Conservation (phyloP, 1,140 invertebrate genomes). For the Drosophila miranda region DNA sequence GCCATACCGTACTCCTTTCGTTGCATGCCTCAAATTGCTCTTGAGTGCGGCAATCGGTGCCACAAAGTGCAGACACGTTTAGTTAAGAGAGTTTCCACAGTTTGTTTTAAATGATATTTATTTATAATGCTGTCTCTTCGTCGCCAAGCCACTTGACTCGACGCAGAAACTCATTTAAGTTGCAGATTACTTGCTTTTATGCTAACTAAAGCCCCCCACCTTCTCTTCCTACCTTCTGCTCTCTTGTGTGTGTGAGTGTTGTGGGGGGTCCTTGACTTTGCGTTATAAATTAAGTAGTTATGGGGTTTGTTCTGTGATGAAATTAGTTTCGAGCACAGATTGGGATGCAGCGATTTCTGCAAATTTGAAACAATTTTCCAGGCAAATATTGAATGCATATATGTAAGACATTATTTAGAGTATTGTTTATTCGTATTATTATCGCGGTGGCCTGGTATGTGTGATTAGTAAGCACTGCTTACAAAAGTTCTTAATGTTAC, state of each 20-base stretch:
- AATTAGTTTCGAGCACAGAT: constrained; percentile 47
- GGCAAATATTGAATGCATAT: no score
- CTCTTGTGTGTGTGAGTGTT: neutral
- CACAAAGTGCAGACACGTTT: constrained; percentile 76
- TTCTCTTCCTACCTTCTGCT: neutral
- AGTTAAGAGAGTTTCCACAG: constrained; percentile 67
- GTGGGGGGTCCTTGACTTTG: constrained; percentile 28
- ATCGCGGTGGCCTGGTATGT: no score
- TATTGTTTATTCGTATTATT: no score
- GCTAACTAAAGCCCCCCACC: constrained; percentile 3
- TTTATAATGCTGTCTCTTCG: constrained; percentile 67
- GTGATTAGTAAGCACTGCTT: no score
- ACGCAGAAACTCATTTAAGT: constrained; percentile 67
- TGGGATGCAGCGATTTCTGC: constrained; percentile 22
- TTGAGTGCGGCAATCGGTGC: constrained; percentile 53
- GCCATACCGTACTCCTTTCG: constrained; percentile 1
- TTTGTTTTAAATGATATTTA: constrained; percentile 79
- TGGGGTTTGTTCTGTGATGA: constrained; percentile 50
- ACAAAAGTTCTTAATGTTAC: no score
- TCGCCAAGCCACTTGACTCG: neutral
- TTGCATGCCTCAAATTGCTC: constrained; percentile 57
- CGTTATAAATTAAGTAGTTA: constrained; percentile 46
- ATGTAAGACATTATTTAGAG: no score
- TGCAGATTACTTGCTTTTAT: constrained; percentile 67
- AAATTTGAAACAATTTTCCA: neutral